Evolutionary conservation across 2,113 vertebrate genomes (phyloP).

Genomic region (Dunckerocampus dactyliophorus): DNA sequence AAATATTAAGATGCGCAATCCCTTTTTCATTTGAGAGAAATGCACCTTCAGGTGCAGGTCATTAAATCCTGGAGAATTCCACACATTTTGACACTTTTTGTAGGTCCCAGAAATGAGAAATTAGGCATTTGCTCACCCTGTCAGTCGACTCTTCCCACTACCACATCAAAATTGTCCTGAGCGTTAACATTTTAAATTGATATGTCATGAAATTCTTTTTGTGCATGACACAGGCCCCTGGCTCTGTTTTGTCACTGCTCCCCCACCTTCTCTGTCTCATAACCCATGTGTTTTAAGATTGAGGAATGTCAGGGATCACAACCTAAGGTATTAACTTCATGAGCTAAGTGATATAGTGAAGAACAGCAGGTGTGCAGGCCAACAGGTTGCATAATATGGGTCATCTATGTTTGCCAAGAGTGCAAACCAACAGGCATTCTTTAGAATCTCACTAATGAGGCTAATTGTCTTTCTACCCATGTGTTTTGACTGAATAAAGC

Average conservation of each 20-base stretch:
- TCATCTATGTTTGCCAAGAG: conserved; percentile 26
- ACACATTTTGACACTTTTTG: no score
- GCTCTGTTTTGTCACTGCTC: not conserved
- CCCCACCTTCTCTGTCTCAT: conserved; percentile 1
- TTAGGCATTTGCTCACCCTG: no score
- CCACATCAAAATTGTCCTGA: no score
- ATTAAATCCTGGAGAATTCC: no score
- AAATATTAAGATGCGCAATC: no score
- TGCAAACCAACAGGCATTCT: conserved; percentile 19
- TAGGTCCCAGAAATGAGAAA: no score
- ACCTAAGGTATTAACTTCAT: not conserved
- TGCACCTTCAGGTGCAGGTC: no score
- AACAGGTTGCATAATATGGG: conserved; percentile 43
- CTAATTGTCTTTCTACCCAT: conserved; percentile 8
- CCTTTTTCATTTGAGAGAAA: no score
- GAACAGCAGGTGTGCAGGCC: conserved; percentile 33
- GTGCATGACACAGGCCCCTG: not conserved
- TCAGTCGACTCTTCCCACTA: no score
- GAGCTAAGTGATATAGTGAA: conserved; percentile 12
- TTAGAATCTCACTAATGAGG: conserved; percentile 14
- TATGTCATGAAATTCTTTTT: no score
- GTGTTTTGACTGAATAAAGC: conserved; percentile 3
- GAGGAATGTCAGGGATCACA: conserved; percentile 5
- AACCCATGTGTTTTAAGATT: conserved; percentile 1
- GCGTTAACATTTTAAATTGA: no score